These are phyloP conservation scores for Gryon sp. DNA, from an alignment of 1,140 invertebrate genomes.

Conservation along the genomic window DNA sequence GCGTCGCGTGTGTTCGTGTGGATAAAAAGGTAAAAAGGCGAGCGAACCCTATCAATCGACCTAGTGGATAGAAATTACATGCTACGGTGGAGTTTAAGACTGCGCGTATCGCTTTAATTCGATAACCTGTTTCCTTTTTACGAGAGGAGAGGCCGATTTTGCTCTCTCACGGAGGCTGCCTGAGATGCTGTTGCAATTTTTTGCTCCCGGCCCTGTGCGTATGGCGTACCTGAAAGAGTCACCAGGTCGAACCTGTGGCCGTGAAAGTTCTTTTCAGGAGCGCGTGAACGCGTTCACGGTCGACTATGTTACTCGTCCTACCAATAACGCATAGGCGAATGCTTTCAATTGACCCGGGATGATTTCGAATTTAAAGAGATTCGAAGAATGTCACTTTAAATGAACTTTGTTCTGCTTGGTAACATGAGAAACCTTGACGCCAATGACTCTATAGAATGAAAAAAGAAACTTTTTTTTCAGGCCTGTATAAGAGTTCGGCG, in stretches of 20 bases:
- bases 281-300: constrained; percentile 44
- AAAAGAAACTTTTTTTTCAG: constrained; percentile 6
- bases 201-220: constrained; percentile 56
- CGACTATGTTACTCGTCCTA: constrained; percentile 7
- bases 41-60: constrained; percentile 35
- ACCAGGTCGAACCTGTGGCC: constrained; percentile 69
- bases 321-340: neutral
- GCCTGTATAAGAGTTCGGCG: constrained; percentile 12
- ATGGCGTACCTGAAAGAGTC: constrained; percentile 26
- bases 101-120: constrained; percentile 60
- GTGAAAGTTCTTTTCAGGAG: constrained; percentile 71
- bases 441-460: no score
- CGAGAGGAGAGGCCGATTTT: constrained; percentile 40
- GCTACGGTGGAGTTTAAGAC: constrained; percentile 21
- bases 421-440: neutral
- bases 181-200: constrained; percentile 64
- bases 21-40: constrained; percentile 36
- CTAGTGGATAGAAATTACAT: constrained; percentile 50
- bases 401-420: constrained; percentile 15
- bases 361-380: constrained; percentile 12
- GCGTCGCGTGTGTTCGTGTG: neutral
- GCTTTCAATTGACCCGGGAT: neutral
- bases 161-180: constrained; percentile 67
- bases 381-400: constrained; percentile 28
- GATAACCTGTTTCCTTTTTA: constrained; percentile 68